Evolutionary conservation across 1,140 invertebrate genomes (phyloP), one percentile per base, ranked within the genome.

Genomic region (Lasioglossum albipes): DNA sequence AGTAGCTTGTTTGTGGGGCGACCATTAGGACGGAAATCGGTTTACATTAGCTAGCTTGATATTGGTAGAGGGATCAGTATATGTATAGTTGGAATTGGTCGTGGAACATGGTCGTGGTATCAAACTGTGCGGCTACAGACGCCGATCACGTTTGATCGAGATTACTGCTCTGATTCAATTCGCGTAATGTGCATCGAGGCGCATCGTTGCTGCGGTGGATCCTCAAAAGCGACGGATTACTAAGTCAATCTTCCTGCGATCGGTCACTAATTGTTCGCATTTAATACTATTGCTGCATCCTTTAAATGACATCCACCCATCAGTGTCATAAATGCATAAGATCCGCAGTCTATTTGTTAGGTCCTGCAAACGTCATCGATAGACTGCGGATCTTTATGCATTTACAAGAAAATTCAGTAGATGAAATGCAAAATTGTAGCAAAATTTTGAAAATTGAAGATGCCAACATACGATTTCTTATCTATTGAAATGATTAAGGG

Each of bases 141-240:
- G 31, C 42, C 41, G 75, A 67, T 36, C 67, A 52, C 67, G 52
- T 77, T 65, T 67, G 62, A 81, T 81, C 75, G 74, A 69, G 75
- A 78, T 81, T 81, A 81, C 42, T 31, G 74, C 41, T 13, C 67
- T 49, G 79, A 81, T 81, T 80, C 65, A 80, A 80, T 80, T 54
- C 71, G 65, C 72, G 75, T 80, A 68, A 75, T 75, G 79, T 62
- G 72, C 57, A 80, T 36, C 62, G 52, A 36, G 72, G n/a, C 45
- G 54, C 67, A 64, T 68, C 69, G 49, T 27, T 27, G 77, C 54
- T 45, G 54, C 71, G 61, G 52, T 49, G 61, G 52, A 75, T 80
- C 72, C 73, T 80, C 79, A 75, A 75, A 80, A 75, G 65, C 42
- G 42, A 6, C 54, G 54, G 57, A 31, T 62, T 59, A 74, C 57